Conservation (phyloP, 2,797 vertebrate genomes). For the Prunella strophiata region DNA sequence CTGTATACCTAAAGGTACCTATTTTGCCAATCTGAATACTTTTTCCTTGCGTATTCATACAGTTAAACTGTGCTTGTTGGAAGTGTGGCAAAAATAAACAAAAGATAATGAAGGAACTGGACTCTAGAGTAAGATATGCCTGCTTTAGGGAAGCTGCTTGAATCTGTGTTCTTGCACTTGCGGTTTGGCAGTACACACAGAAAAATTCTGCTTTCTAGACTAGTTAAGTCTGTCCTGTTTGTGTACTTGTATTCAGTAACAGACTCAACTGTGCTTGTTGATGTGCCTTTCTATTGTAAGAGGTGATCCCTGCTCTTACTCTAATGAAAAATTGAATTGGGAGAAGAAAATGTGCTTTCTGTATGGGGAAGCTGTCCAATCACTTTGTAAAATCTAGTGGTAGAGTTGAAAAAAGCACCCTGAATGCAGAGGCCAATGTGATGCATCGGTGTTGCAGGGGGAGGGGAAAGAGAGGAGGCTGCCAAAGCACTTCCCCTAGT, state of each 20-base stretch:
- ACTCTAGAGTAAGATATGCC: neutral
- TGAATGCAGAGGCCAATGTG: neutral
- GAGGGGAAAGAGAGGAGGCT: slow-evolving; percentile 2
- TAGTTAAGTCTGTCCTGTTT: neutral
- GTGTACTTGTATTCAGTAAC: neutral
- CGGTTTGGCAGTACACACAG: neutral
- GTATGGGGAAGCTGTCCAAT: neutral
- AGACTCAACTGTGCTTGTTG: neutral
- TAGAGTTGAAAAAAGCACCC: neutral
- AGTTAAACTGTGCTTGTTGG: neutral
- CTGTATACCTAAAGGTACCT: neutral
- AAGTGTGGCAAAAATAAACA: neutral
- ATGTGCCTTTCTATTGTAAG: neutral
- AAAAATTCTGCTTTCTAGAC: slow-evolving; percentile 1
- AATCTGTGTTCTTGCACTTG: neutral
- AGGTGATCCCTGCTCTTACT: neutral
- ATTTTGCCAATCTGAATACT: neutral
- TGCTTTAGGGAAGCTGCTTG: neutral
- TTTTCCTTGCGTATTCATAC: neutral
- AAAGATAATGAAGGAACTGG: neutral
- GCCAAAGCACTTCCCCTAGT: slow-evolving; percentile 31
- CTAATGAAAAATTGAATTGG: neutral
- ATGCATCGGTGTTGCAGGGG: neutral
- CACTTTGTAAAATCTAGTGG: neutral
- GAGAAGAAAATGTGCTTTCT: neutral